These are phyloP conservation scores for Spinus olivaceus DNA, from an alignment of 2,797 vertebrate genomes.

Conservation along the genomic window DNA sequence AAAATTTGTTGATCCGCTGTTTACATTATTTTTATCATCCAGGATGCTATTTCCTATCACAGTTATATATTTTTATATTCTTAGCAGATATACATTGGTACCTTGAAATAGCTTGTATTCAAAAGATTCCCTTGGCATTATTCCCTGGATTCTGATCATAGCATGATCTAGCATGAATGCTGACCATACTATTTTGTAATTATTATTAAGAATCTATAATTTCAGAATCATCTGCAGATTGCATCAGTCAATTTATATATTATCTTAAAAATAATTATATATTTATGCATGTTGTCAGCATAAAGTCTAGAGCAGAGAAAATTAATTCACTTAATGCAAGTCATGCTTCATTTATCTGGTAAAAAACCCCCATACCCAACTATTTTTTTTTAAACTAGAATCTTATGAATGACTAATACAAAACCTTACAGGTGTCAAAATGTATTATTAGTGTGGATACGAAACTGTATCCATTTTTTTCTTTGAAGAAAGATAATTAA, in stretches of 20 bases:
- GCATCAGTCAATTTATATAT: not conserved
- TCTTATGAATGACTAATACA: not conserved
- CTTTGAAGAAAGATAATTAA: not conserved
- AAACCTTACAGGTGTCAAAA: not conserved
- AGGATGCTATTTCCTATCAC: not conserved
- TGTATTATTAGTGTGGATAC: not conserved
- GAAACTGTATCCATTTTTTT: not conserved
- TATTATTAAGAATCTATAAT: not conserved
- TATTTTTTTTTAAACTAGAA: not conserved
- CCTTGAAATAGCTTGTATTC: not conserved
- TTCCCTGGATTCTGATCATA: accelerated
- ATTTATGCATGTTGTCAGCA: not conserved
- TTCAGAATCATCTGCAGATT: not conserved
- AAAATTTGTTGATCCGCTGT: not conserved
- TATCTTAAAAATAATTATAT: not conserved
- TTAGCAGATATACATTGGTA: not conserved
- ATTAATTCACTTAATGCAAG: not conserved
- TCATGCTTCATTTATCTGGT: not conserved
- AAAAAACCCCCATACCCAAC: accelerated
- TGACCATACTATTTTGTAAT: not conserved
- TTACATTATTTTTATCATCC: not conserved
- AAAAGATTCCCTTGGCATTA: not conserved
- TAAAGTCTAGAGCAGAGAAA: not conserved
- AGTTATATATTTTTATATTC: not conserved
- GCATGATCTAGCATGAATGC: too few species aligned